Conservation (phyloP, 2,113 vertebrate species). For the Gadus chalcogrammus region DNA sequence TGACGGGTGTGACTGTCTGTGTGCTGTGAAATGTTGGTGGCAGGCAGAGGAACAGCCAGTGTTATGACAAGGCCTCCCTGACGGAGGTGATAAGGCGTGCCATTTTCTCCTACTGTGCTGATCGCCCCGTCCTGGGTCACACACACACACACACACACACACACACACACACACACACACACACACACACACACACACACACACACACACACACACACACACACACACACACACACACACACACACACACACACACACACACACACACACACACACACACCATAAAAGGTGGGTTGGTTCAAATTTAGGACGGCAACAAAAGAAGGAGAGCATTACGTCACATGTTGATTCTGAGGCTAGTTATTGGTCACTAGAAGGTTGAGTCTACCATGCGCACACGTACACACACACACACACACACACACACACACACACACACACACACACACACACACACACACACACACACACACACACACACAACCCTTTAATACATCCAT, state of each 20-base stretch:
- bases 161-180: constrained; percentile 22
- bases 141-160: too few relatives aligned
- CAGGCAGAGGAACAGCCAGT: constrained; percentile 30
- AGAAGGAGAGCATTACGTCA: too few relatives aligned
- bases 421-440: too few relatives aligned
- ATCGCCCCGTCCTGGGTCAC: constrained; percentile 48
- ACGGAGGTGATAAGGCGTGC: constrained; percentile 26
- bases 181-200: neutral
- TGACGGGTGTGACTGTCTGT: constrained; percentile 6
- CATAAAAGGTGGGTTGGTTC: neutral
- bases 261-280: constrained; percentile 9
- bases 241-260: constrained; percentile 7
- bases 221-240: constrained; percentile 8
- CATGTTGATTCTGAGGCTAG: too few relatives aligned
- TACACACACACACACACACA: too few relatives aligned
- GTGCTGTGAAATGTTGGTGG: neutral
- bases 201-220: constrained; percentile 1
- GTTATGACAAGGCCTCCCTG: constrained; percentile 63
- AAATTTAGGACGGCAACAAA: too few relatives aligned
- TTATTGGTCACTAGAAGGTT: too few relatives aligned
- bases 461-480: neutral
- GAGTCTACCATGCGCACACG: too few relatives aligned
- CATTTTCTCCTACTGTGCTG: constrained; percentile 66
- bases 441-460: neutral
- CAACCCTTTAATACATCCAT: neutral